Percentiles rank a stretch among this genome's conserved stretches.
phyloP scores from a whole-genome alignment of 2,797 vertebrate species.

The Muraenolepis orangiensis region DNA sequence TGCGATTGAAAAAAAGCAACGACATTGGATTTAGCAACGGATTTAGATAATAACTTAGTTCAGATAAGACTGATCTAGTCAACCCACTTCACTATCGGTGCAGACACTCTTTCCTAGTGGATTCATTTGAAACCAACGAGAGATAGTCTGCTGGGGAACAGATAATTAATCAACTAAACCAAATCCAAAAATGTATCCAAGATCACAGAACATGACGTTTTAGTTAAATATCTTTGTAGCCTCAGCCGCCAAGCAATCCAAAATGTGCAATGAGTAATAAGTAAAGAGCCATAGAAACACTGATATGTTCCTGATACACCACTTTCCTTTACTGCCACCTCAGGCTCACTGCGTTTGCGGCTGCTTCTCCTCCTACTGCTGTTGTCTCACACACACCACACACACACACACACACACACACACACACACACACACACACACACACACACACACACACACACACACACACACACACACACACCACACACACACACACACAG shows the following conservation, averaged over 20 bases:
- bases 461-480: neutral
- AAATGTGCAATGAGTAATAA: neutral
- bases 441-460: neutral
- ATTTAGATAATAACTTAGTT: neutral
- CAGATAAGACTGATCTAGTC: too few relatives aligned
- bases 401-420: neutral
- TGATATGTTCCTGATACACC: neutral
- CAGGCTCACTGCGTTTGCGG: neutral
- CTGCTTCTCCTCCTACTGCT: neutral
- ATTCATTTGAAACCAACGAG: neutral
- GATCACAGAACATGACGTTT: neutral
- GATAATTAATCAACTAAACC: neutral
- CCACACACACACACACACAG: neutral
- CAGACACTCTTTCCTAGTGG: neutral
- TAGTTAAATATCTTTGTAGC: neutral
- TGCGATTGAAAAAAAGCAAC: neutral
- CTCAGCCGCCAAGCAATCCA: neutral
- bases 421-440: neutral
- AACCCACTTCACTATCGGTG: neutral
- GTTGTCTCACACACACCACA: neutral
- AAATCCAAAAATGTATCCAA: neutral
- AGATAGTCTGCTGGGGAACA: neutral
- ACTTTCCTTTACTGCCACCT: neutral
- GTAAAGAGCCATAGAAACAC: neutral
- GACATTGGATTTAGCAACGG: neutral